Evolutionary conservation across 2,797 vertebrate genomes (phyloP).

Genomic region (Poeciliopsis gracilis): DNA sequence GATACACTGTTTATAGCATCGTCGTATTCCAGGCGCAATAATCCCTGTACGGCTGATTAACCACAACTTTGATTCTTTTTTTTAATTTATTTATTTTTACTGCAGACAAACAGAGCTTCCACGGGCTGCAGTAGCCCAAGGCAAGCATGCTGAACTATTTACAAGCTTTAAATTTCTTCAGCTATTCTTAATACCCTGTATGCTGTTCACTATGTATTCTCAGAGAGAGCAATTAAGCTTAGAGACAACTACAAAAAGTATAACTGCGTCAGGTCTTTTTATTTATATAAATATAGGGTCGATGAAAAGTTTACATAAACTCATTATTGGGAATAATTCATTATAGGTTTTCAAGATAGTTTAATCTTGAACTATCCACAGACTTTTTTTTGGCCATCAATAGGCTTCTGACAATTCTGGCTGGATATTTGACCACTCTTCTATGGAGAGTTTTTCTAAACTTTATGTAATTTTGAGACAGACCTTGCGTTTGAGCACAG

Average conservation of each 20-base stretch:
- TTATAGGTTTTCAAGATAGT: background rate
- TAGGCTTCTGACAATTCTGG: background rate
- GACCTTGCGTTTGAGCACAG: background rate
- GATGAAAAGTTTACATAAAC: background rate
- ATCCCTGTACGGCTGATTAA: constrained; percentile 59
- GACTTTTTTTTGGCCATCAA: background rate
- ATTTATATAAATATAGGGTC: background rate
- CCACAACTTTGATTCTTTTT: constrained; percentile 33
- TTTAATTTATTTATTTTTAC: no score
- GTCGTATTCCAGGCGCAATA: constrained; percentile 43
- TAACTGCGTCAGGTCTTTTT: background rate
- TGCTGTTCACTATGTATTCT: background rate
- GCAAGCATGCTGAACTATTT: constrained; percentile 1
- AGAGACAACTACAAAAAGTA: background rate
- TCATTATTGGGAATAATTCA: background rate
- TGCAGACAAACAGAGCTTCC: constrained; percentile 21
- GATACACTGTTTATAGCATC: constrained; percentile 50
- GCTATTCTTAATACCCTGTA: constrained; percentile 16
- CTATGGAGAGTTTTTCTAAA: background rate
- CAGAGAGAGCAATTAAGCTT: background rate
- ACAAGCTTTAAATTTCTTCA: background rate
- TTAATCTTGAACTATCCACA: background rate
- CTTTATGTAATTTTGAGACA: background rate
- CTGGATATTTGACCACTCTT: background rate
- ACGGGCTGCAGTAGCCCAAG: constrained; percentile 10